Evolutionary conservation across 2,888 invertebrate genomes (phyloP), one percentile per base, ranked within the genome.

Genomic region (Dryomyza anilis): DNA sequence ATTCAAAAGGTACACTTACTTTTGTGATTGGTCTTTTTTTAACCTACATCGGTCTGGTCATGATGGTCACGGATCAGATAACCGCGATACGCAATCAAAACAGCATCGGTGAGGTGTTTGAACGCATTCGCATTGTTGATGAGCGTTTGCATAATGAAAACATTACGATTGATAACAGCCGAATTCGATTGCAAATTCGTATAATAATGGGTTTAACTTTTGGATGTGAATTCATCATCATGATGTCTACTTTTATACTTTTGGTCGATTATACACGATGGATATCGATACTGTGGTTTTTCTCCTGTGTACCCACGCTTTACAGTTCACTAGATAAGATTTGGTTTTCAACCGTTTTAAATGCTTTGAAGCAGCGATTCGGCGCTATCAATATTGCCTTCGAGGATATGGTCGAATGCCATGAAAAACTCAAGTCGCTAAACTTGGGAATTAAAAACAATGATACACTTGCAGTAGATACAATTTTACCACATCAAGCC

Each of bases 11-110:
- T 53, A 80, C 84, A 7, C 68, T 84, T 21, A 84, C 83, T 6
- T 78, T 78, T 60, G 83, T 82, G 0, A 83, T 84, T 73, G 82
- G 83, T 10, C 65, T 83, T 2, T 83, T 83, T 67, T 70, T 84
- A 30, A 81, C 80, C 21, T 83, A 84, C 63, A 80, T 84, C 65
- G 81, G 79, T 5, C 74, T 83, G 3, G 70, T 78, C 7, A 83
- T 83, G 82, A 80, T 84, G 79, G 72, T 70, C n/a, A 76, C 80
- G 7, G 84, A 84, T 71, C 78, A 83, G 53, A 39, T 82, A 14
- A 77, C 78, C 1, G 80, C 80, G 1, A 65, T 84, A 25, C 71
- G 77, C 0, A 83, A 83, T 69, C 84, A 83, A 66, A 72, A 73
- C 1, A 68, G 74, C 43, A 61, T 83, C 53, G 78, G 76, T 2